phyloP scores from a whole-genome alignment of 2,113 vertebrate species.

The Pontoporia blainvillei region DNA sequence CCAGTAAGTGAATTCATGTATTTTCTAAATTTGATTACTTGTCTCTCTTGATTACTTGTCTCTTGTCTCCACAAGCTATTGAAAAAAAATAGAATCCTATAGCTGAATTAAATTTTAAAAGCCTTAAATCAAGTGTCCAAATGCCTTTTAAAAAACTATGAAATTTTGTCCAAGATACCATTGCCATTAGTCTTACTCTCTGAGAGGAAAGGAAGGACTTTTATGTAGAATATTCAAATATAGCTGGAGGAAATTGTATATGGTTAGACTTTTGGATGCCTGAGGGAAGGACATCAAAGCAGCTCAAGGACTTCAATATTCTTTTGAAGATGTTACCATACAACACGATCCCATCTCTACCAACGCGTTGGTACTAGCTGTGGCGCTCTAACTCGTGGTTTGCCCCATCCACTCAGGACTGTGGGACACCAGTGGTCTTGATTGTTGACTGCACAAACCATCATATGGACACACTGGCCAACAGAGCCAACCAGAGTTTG shows the following conservation, averaged over 20 bases:
- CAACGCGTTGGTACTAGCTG: neutral
- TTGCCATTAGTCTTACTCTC: neutral
- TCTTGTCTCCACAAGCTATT: no score
- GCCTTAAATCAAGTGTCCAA: neutral
- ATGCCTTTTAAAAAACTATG: neutral
- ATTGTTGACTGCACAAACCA: neutral
- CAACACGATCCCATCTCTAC: neutral
- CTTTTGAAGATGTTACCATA: neutral
- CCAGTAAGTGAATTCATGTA: neutral
- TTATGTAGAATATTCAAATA: neutral
- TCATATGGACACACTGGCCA: neutral
- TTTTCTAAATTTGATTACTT: neutral
- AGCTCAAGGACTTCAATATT: neutral
- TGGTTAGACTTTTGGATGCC: neutral
- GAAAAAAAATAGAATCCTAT: no score
- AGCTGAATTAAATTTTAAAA: neutral
- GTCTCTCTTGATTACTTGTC: neutral
- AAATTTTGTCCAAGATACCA: neutral
- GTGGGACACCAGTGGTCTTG: neutral
- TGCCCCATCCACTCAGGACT: neutral
- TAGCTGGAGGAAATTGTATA: neutral
- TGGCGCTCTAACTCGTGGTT: neutral
- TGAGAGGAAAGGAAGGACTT: neutral
- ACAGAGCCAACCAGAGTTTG: neutral
- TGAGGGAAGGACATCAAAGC: neutral